Base-by-base conservation (phyloP, 1,140 invertebrate genomes). In the Vollenhovia emeryi region DNA sequence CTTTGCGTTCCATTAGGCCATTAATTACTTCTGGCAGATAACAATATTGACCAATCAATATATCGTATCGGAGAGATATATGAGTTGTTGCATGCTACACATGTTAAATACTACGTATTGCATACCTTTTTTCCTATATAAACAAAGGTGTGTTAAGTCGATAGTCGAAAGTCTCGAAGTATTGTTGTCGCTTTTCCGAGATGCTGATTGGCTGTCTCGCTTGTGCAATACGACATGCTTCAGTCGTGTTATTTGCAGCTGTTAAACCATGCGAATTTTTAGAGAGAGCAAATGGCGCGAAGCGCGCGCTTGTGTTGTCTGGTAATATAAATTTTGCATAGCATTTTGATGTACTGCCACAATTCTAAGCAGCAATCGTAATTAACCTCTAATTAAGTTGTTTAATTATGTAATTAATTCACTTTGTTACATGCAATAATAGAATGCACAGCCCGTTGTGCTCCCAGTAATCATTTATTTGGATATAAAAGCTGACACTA, bases 391-490 rank as follows among this genome's bases (percentile, higher is more conserved):
- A 30, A 55, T 43, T 57, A 43, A 55, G 15, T 9, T 13, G 11
- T 13, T 52, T 69, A 80, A 69, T 80, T 55, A 43, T n/a, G 24
- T 69, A 79, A 69, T 80, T 80, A 80, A 69, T 80, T 36, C 55
- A n/a, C 1, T 43, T n/a, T 30, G 13, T 80, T 55, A 0, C 2
- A 13, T 0, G 2, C 21, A 43, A 30, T 52, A 80, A 80, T 69
- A 50, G 7, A 69, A 57, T 45, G 15, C 18, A 36, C 3, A 13
- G 5, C 6, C 15, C 48, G 43, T 30, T 30, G 6, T 6, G 11
- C n/a, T 15, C 7, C 6, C 21, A n/a, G 3, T 36, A 21, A 36
- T 55, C 15, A 9, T 57, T 27, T 27, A 74, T 74, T 43, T 18
- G 0, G 0, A 24, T 21, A 15, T 21, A 15, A 74, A 45, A 24